Percentiles rank a stretch among this genome's conserved stretches.
phyloP scores from a whole-genome alignment of 2,113 vertebrate species.

The Cyanoramphus novaezelandiae region DNA sequence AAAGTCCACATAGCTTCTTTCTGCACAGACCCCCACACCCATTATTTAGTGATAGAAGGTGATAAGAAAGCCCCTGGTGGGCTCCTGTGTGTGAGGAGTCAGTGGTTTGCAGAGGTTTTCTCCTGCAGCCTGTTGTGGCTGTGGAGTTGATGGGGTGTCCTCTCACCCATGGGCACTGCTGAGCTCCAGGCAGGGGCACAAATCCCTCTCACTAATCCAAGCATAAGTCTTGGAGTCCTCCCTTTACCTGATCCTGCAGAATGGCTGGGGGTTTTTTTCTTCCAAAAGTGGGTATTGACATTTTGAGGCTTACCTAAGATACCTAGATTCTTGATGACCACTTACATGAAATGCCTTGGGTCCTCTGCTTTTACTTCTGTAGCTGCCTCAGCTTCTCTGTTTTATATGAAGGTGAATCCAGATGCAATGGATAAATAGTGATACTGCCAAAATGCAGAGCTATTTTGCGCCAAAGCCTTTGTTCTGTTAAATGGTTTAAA shows the following conservation, averaged over 20 bases:
- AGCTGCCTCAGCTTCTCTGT: not conserved
- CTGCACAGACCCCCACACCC: not conserved
- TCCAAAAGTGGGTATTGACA: not conserved
- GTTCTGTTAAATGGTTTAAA: not conserved
- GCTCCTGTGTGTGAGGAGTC: rapidly evolving
- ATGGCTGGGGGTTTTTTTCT: not conserved
- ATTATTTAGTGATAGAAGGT: conserved; percentile 43
- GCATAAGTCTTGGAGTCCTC: not conserved
- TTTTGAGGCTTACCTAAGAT: not conserved
- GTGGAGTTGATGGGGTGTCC: not conserved
- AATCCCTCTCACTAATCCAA: not conserved
- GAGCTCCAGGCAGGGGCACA: not conserved
- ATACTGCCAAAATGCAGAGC: not conserved
- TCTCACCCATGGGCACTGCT: not conserved
- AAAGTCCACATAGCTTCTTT: not conserved
- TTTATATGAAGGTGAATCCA: not conserved
- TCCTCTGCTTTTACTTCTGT: not conserved
- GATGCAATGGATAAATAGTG: not conserved
- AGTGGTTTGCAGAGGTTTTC: not conserved
- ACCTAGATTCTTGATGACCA: not conserved
- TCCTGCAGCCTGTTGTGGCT: not conserved
- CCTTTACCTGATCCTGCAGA: not conserved
- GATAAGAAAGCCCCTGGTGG: not conserved
- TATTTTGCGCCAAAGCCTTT: not conserved
- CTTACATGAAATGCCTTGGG: not conserved